Base-by-base conservation (phyloP, 2,113 vertebrate genomes). In the Pygathrix nemaeus region DNA sequence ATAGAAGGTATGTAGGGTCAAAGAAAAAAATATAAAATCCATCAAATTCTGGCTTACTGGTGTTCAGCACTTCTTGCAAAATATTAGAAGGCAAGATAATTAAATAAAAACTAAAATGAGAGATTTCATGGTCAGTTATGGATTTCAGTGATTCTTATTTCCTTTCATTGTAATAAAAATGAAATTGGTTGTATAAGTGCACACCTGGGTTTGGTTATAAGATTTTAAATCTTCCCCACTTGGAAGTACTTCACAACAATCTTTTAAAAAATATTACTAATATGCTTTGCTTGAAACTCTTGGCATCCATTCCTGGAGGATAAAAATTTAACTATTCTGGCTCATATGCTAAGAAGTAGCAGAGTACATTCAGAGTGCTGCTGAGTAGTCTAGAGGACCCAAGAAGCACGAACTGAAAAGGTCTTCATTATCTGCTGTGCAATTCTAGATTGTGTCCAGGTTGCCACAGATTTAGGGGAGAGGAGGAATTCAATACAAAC, bases 161-260 rank as follows among this genome's bases (percentile, higher is more conserved):
- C 84, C 94, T 90, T 96, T 97, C 86, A 75, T 81, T 79, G 23
- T 89, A 89, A 94, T 97, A 95, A 95, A 95, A 96, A 78, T 95
- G 93, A 95, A 94, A 93, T 55, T 66, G 61, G 68, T 96, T 93
- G 20, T 93, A 38, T 92, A 97, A 97, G 40, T 55, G 59, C 52
- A 95, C 97, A 98, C 96, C 97, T 98, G 98, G 96, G 18, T 96
- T 97, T 97, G 80, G 92, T 97, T 96, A 98, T 92, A 91, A 92
- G 87, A 85, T 80, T 96, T 96, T 52, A 94, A 96, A 73, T 96
- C 86, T 91, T 97, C 76, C 94, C 88, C 66, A 88, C 80, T 97
- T 97, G 96, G 92, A 97, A 94, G 23, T 35, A 97, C 97, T 98
- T 98, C 96, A 96, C 86, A 97, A 93, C 85, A 75, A 87, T 96